A percentile compares a stretch with the other conserved stretches of the same genome.
Evolutionary conservation across 2,797 vertebrate genomes (phyloP).

Genomic region (Champsocephalus gunnari): DNA sequence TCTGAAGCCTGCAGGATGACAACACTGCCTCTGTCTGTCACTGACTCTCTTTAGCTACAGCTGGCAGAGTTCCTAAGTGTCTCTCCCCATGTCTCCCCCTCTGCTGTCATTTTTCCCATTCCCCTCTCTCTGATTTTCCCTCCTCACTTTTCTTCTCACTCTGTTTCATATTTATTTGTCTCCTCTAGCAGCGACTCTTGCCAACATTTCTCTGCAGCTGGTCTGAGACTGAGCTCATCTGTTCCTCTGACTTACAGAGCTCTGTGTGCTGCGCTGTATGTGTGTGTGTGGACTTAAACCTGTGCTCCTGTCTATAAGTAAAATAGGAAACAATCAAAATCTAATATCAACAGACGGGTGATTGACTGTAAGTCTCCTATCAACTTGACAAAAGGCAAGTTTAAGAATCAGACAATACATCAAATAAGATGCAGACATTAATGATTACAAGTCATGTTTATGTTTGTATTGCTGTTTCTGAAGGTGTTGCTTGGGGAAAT

Average conservation of each 20-base stretch:
- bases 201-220: slow-evolving; percentile 74
- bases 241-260: slow-evolving; percentile 56
- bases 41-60: slow-evolving; percentile 48
- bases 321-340: slow-evolving; percentile 1
- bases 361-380: too few relatives aligned
- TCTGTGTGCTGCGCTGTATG: slow-evolving; percentile 6
- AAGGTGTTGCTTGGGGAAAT: background rate
- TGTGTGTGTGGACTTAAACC: slow-evolving; percentile 10
- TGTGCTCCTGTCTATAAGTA: background rate
- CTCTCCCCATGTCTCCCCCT: slow-evolving; percentile 36
- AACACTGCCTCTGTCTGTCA: slow-evolving; percentile 58
- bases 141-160: slow-evolving; percentile 26
- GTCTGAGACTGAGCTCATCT: slow-evolving; percentile 73
- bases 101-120: slow-evolving; percentile 35
- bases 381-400: too few relatives aligned
- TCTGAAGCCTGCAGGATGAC: slow-evolving; percentile 51
- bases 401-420: background rate
- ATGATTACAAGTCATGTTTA: background rate
- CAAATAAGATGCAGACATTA: background rate
- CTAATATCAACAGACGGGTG: background rate
- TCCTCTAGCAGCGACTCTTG: slow-evolving; percentile 55
- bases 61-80: slow-evolving; percentile 58
- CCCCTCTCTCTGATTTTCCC: slow-evolving; percentile 27
- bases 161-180: slow-evolving; percentile 49
- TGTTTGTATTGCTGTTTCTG: background rate